Conservation (phyloP, 1,140 invertebrate genomes). For the Drosophila dunni region DNA sequence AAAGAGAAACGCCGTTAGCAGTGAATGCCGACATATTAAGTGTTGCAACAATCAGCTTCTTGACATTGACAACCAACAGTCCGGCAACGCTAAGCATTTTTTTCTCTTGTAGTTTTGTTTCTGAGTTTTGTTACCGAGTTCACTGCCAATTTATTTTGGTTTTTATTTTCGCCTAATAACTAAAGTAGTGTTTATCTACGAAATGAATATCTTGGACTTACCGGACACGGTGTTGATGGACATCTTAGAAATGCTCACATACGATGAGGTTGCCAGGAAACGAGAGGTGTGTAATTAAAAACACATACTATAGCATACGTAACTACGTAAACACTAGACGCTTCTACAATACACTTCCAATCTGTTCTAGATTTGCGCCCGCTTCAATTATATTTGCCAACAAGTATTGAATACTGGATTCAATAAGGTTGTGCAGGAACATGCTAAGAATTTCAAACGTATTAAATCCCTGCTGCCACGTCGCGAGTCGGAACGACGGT, state of each 20-base stretch:
- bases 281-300: conserved; percentile 88
- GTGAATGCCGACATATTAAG: not conserved
- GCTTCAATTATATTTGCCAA: conserved; percentile 91
- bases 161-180: conserved; percentile 9
- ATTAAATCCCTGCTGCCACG: conserved; percentile 94
- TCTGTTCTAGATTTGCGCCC: conserved; percentile 88
- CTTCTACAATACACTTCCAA: conserved; percentile 48
- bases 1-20: conserved; percentile 27
- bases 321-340: not conserved
- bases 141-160: conserved; percentile 7
- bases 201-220: conserved; percentile 86
- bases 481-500: conserved; percentile 94
- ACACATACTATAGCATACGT: conserved; percentile 7
- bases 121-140: conserved; percentile 11
- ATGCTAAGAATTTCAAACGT: conserved; percentile 89
- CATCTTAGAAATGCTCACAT: conserved; percentile 91
- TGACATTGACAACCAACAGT: not conserved
- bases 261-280: conserved; percentile 92
- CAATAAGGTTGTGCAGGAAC: conserved; percentile 90
- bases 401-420: conserved; percentile 93
- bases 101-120: conserved; percentile 23
- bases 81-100: conserved; percentile 10
- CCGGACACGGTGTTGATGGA: conserved; percentile 92
- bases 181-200: not conserved
- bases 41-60: conserved; percentile 21